A percentile compares a stretch with the other conserved stretches of the same genome.
Evolutionary conservation across 2,113 vertebrate species (phyloP).

Genomic region (Ciconia boyciana): DNA sequence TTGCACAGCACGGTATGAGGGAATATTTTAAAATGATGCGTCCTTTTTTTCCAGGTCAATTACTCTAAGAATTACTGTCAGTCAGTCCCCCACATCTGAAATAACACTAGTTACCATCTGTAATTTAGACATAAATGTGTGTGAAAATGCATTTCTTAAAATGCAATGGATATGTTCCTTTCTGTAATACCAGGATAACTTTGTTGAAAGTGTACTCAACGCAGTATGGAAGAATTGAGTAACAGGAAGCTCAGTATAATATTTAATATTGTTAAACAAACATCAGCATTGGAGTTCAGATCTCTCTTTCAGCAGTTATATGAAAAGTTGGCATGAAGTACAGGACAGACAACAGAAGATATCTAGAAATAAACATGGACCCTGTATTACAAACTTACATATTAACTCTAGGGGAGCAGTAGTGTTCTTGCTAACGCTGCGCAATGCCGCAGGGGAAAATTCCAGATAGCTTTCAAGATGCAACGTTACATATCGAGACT

Average conservation of each 20-base stretch:
- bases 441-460: slow-evolving; percentile 39
- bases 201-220: not conserved
- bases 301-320: slow-evolving; percentile 22
- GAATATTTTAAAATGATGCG: not conserved
- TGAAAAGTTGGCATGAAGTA: slow-evolving; percentile 48
- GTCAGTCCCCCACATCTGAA: not conserved
- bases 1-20: not conserved
- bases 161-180: not conserved
- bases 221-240: not conserved
- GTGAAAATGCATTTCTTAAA: not conserved
- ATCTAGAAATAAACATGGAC: slow-evolving; percentile 73
- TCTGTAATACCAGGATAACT: not conserved
- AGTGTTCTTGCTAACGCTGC: slow-evolving; percentile 56
- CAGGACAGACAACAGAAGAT: slow-evolving; percentile 65
- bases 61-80: not conserved
- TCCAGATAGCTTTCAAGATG: slow-evolving; percentile 6
- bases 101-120: not conserved
- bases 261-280: slow-evolving; percentile 40
- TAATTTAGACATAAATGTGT: not conserved
- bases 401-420: slow-evolving; percentile 47
- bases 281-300: not conserved
- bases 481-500: not conserved
- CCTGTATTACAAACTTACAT: slow-evolving; percentile 61
- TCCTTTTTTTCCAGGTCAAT: not conserved
- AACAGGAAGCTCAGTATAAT: slow-evolving; percentile 17